A percentile compares a stretch with the other conserved stretches of the same genome.
These are phyloP conservation scores for Coregonus clupeaformis DNA, from an alignment of 2,113 vertebrate genomes.

Conservation along the genomic window DNA sequence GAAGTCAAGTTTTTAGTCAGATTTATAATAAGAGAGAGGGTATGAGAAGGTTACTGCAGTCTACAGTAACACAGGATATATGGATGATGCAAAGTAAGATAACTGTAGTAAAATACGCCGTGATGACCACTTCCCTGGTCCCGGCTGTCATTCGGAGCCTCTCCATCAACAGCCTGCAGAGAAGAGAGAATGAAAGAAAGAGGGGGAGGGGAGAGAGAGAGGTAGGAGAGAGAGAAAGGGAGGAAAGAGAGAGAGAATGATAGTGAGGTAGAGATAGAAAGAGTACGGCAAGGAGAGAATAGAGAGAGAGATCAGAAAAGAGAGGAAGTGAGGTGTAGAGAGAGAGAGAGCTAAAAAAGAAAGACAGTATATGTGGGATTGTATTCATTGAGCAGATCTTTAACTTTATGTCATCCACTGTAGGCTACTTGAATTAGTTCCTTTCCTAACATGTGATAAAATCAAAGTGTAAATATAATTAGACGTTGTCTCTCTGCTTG, in stretches of 20 bases:
- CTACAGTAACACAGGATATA: conserved; percentile 97
- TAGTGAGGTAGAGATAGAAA: background rate
- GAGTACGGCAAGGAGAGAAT: background rate
- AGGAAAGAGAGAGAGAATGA: background rate
- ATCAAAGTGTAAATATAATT: conserved; percentile 57
- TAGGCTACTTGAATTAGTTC: conserved; percentile 65
- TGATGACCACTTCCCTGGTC: conserved; percentile 99
- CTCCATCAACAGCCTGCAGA: conserved; percentile 89
- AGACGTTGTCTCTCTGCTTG: conserved; percentile 39
- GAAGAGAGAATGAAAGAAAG: conserved; percentile 12
- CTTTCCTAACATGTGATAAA: conserved; percentile 61
- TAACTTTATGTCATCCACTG: conserved; percentile 56
- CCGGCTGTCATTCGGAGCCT: conserved; percentile 99
- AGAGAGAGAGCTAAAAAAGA: conserved; percentile 23
- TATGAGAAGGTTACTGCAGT: conserved; percentile 82
- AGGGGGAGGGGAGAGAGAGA: conserved; percentile 19
- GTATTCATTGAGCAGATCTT: conserved; percentile 68
- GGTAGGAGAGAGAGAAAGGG: background rate
- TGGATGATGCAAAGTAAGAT: conserved; percentile 98
- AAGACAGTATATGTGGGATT: conserved; percentile 54
- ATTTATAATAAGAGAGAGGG: too few relatives aligned
- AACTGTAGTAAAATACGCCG: conserved; percentile 97
- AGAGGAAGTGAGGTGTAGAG: too few relatives aligned
- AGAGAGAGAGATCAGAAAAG: background rate
- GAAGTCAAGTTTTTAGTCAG: too few relatives aligned